These are phyloP conservation scores for Campaea margaritaria DNA, from an alignment of 2,888 invertebrate species.

Conservation along the genomic window DNA sequence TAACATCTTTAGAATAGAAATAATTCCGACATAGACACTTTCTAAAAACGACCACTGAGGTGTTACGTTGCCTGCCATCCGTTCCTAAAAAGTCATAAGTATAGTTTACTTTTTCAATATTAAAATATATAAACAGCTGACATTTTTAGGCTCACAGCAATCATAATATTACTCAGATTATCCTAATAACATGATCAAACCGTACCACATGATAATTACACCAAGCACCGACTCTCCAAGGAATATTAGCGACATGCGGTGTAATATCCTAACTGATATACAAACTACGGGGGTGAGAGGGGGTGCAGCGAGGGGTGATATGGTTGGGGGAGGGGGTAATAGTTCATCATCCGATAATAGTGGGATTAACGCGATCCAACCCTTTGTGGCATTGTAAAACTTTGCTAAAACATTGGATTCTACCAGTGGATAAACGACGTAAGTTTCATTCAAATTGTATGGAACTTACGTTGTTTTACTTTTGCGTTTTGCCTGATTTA, in stretches of 20 bases:
- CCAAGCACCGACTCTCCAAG: slow-evolving; percentile 51
- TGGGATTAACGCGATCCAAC: slow-evolving; percentile 77
- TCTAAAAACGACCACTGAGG: too few relatives aligned
- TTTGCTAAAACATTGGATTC: slow-evolving; percentile 74
- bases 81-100: too few relatives aligned
- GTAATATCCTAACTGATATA: slow-evolving; percentile 64
- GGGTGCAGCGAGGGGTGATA: slow-evolving; percentile 37
- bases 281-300: slow-evolving; percentile 41
- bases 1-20: too few relatives aligned
- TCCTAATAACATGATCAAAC: slow-evolving; percentile 49
- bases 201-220: slow-evolving; percentile 44
- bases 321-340: slow-evolving; percentile 49
- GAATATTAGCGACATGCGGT: slow-evolving; percentile 69
- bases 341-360: slow-evolving; percentile 78
- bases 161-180: neutral
- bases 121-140: too few relatives aligned
- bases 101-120: neutral
- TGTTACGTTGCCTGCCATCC: too few relatives aligned
- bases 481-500: slow-evolving; percentile 12
- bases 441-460: slow-evolving; percentile 4
- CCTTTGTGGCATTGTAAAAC: slow-evolving; percentile 79
- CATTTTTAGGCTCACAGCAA: too few relatives aligned
- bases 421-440: slow-evolving; percentile 6
- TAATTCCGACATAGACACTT: too few relatives aligned
- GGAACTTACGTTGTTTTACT: slow-evolving; percentile 12